Conservation (phyloP, 2,797 vertebrate species). For the Channallabes apus region DNA sequence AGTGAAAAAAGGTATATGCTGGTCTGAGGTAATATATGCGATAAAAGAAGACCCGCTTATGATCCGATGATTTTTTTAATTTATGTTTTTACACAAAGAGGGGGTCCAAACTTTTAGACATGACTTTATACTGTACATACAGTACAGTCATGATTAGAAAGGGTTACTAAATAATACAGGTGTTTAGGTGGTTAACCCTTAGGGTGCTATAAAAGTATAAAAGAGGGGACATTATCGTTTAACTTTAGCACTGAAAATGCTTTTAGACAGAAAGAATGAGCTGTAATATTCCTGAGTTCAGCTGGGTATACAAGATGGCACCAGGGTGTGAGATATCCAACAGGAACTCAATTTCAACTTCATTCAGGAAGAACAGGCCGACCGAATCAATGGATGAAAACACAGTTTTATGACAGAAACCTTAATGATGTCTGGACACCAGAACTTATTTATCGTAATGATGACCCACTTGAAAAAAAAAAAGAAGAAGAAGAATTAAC, state of each 20-base stretch:
- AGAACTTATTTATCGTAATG: too few species aligned
- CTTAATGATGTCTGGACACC: background rate
- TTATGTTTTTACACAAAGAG: too few species aligned
- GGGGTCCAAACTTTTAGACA: too few species aligned
- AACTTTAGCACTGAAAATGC: slow-evolving; percentile 24
- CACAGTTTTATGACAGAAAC: background rate
- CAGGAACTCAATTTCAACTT: slow-evolving; percentile 1
- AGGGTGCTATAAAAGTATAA: background rate
- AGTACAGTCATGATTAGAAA: background rate
- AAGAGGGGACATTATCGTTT: background rate
- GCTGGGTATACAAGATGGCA: slow-evolving; percentile 16
- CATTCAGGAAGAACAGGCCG: background rate
- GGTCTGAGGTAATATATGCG: too few species aligned
- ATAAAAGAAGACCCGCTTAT: too few species aligned
- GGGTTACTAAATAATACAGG: slow-evolving; percentile 1
- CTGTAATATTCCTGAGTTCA: slow-evolving; percentile 14
- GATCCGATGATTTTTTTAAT: too few species aligned
- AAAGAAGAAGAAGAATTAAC: background rate
- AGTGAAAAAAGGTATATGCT: too few species aligned
- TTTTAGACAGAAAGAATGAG: slow-evolving; percentile 13
- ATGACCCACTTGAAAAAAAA: background rate
- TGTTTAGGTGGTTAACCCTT: background rate
- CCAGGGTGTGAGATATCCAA: background rate
- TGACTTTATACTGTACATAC: too few species aligned
- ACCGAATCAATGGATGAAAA: background rate